Evolutionary conservation across 2,113 vertebrate species (phyloP).

Genomic region (Odocoileus virginianus): DNA sequence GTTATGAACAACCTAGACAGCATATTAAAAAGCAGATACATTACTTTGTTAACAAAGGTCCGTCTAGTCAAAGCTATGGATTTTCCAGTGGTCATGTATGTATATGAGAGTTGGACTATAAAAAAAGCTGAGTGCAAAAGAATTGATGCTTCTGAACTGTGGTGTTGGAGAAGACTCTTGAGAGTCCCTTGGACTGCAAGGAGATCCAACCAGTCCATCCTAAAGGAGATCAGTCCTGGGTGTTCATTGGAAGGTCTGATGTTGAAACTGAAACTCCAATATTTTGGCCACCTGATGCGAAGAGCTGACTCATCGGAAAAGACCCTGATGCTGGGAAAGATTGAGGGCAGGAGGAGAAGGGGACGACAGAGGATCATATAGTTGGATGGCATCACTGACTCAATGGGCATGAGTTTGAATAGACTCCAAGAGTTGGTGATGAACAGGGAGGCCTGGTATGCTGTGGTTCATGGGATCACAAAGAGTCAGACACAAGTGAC

Average conservation of each 20-base stretch:
- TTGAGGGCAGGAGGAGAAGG: background rate
- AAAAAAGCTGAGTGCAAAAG: rapidly evolving
- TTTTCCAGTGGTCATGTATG: background rate
- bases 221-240: background rate
- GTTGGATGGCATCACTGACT: background rate
- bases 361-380: rapidly evolving
- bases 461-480: background rate
- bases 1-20: background rate
- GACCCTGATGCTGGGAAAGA: background rate
- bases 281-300: rapidly evolving
- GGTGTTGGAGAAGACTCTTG: background rate
- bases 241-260: background rate
- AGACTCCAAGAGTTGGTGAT: background rate
- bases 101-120: background rate
- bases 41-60: background rate
- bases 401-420: background rate
- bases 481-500: background rate
- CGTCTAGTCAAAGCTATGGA: background rate
- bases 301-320: background rate
- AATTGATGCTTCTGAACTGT: background rate
- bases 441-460: background rate
- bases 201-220: background rate
- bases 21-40: background rate
- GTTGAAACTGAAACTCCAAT: background rate
- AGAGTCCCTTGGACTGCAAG: background rate